Conservation (phyloP, 2,113 vertebrate genomes). For the Cranoglanis bouderius region DNA sequence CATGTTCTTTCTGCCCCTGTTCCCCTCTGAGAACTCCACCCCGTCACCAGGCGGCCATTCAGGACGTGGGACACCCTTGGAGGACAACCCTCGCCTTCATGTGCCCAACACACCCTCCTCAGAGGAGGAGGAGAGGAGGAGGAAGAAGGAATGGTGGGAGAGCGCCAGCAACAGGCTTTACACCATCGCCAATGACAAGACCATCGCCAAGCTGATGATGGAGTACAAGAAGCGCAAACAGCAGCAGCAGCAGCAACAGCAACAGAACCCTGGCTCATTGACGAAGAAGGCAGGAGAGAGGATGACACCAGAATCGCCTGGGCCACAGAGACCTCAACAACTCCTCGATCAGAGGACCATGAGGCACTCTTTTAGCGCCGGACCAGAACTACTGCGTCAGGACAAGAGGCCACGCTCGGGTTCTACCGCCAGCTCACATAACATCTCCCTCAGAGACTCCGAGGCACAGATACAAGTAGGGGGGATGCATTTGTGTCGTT, state of each 20-base stretch:
- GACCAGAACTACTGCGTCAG: constrained; percentile 88
- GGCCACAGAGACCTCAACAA: constrained; percentile 87
- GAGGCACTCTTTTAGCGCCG: constrained; percentile 92
- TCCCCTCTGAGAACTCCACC: constrained; percentile 86
- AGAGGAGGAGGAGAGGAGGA: constrained; percentile 76
- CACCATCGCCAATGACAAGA: constrained; percentile 91
- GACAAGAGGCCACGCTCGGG: constrained; percentile 89
- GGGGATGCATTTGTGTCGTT: not conserved
- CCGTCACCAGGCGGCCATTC: constrained; percentile 83
- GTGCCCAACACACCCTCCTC: constrained; percentile 63
- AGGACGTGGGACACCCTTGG: constrained; percentile 83
- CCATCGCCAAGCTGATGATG: constrained; percentile 90
- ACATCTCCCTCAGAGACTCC: constrained; percentile 82
- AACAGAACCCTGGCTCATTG: constrained; percentile 73
- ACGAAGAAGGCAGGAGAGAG: constrained; percentile 83
- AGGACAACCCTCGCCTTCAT: constrained; percentile 79
- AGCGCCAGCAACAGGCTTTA: constrained; percentile 92
- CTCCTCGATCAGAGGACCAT: constrained; percentile 87
- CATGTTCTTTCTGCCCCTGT: constrained; percentile 87
- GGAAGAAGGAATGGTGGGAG: constrained; percentile 97
- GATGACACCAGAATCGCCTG: constrained; percentile 76
- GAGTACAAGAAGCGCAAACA: constrained; percentile 94
- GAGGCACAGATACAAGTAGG: constrained; percentile 97
- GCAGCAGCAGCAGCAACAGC: constrained; percentile 68
- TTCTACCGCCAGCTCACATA: constrained; percentile 88